Base-by-base conservation (phyloP, 2,797 vertebrate species). In the Sardinella longiceps region DNA sequence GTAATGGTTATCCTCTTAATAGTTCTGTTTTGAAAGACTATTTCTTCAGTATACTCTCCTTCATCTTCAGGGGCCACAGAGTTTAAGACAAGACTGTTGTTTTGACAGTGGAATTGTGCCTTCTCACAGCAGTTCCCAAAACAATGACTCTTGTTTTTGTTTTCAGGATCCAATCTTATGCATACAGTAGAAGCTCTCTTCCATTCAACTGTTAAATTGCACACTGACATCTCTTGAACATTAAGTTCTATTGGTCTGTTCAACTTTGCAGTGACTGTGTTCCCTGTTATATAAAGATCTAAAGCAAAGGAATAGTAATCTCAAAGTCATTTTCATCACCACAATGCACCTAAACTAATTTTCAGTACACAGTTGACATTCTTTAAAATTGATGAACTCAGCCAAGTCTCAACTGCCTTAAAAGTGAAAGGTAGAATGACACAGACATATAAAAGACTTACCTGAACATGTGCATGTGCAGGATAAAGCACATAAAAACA, bases 1-100 rank as follows among this genome's bases (percentile, higher is more conserved):
- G 58, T 84, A 20, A 87, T 20, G 45, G 37, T 81, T 45, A 37
- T n/a, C 7, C 0, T 0, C 33, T 5, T 25, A 9, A 0, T 0
- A 1, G 3, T 3, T 6, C 0, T 0, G 15, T 85, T 84, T 63
- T 2, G 9, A 48, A 0, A 5, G 30, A 82, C 0, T n/a, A 83
- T 20, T 12, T 0, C 80, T 82, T 89, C 83, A 30, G 12, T 43
- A 84, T 88, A 90, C 51, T 83, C 11, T 33, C 86, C 90, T 84
- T 86, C 86, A 87, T 88, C 83, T 10, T 89, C 2, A 56, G 30
- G 30, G 7, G 80, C 86, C 66, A 90, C 23, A 2, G 84, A 46
- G 50, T 51, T 53, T 20, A 53, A 53, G 2, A 53, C 18, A 53
- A 53, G 51, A 20, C 51, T 53, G 18, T 53, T 53, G 51, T 53